These are phyloP conservation scores for Nilaparvata lugens DNA, from an alignment of 1,140 invertebrate genomes.

Conservation along the genomic window DNA sequence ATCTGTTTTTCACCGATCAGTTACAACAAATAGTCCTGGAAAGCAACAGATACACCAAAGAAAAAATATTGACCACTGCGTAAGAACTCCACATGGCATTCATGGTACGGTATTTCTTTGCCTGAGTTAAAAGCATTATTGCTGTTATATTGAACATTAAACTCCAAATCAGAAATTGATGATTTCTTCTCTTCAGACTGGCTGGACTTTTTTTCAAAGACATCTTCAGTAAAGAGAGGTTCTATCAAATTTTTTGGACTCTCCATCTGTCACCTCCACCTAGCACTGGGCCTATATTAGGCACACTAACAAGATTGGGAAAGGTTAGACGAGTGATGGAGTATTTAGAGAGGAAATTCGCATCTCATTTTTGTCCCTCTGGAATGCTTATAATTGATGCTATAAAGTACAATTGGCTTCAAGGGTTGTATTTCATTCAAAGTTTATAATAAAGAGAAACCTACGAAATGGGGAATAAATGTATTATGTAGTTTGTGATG, in stretches of 20 bases:
- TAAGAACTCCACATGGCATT: conserved; percentile 2
- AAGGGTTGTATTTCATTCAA: conserved; percentile 8
- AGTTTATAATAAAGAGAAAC: conserved; percentile 4
- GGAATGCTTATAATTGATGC: conserved; percentile 1
- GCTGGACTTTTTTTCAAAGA: conserved; percentile 2
- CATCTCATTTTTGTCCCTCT: not conserved
- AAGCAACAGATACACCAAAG: conserved; percentile 1
- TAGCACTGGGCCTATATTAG: conserved; percentile 1
- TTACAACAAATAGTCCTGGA: conserved; percentile 1
- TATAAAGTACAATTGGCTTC: conserved; percentile 7
- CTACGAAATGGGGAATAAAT: conserved; percentile 9
- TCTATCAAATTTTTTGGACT: conserved; percentile 8
- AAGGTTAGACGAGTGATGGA: conserved; percentile 2
- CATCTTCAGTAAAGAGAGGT: conserved; percentile 3
- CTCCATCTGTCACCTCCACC: not conserved
- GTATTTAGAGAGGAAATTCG: conserved; percentile 5
- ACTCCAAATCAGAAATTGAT: conserved; percentile 6
- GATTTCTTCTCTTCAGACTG: conserved; percentile 5
- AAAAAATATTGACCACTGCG: not conserved
- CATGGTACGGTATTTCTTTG: not conserved
- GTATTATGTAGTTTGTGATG: not conserved
- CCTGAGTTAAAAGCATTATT: conserved; percentile 12
- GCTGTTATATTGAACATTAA: conserved; percentile 12
- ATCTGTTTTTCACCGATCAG: conserved; percentile 10
- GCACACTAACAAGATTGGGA: not conserved